Conservation (phyloP, 2,888 invertebrate genomes). For the Ditula angustiorana region DNA sequence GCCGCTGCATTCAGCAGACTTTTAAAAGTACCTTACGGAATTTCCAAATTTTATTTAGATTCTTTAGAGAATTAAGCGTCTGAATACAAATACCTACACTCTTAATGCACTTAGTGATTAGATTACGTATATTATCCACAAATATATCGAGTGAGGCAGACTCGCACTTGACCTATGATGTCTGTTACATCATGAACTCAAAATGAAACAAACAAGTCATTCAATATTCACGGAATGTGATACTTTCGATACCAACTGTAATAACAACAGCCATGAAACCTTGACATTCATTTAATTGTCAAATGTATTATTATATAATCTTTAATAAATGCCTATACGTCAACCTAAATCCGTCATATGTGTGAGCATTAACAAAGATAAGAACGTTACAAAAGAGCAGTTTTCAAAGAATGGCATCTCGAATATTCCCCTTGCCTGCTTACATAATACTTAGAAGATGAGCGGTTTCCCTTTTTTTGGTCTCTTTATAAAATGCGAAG, state of each 20-base stretch:
- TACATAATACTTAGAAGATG: constrained; percentile 50
- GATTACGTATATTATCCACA: background rate
- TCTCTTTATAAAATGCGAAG: constrained; percentile 51
- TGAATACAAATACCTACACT: background rate
- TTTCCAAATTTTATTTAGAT: too few species aligned
- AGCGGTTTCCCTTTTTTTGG: constrained; percentile 49
- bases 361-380: constrained; percentile 18
- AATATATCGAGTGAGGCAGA: background rate
- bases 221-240: constrained; percentile 2
- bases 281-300: constrained; percentile 4
- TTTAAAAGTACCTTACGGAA: too few species aligned
- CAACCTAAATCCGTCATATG: background rate
- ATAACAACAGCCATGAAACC: constrained; percentile 1
- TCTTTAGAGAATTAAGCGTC: background rate
- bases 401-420: constrained; percentile 53
- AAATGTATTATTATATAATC: background rate
- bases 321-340: background rate
- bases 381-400: constrained; percentile 51
- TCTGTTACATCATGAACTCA: background rate
- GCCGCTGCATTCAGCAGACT: too few species aligned
- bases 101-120: background rate
- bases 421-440: constrained; percentile 47
- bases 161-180: background rate
- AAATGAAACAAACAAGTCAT: constrained; percentile 10
- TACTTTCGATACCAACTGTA: constrained; percentile 1